Base-by-base conservation (phyloP, 2,888 invertebrate genomes). In the Tiliacea citrago region DNA sequence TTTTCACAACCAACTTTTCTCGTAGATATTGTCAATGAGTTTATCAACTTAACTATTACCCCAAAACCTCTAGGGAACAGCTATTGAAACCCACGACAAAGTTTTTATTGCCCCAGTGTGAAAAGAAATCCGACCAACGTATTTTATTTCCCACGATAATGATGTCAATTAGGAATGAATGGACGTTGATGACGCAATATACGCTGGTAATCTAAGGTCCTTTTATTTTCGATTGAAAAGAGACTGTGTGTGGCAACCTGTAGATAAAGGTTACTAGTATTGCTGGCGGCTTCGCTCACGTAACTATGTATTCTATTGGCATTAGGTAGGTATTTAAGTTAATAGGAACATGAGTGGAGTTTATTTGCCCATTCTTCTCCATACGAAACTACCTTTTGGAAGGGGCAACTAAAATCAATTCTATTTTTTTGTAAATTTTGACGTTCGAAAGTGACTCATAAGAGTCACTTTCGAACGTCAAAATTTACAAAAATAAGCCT, bases 131-230 rank as follows among this genome's bases (percentile, higher is more conserved):
- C n/a, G 24, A 65, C 68, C 21, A 45, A 61, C 67, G 49, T 73
- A 61, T 68, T 73, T 73, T 51, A 60, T 68, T 57, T 39, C 21
- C 2, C 10, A 35, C 29, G 13, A n/a, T 77, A 82, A 82, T 78
- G 69, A 47, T 18, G 65, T 66, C 61, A 7, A 66, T 78, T 83
- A 62, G 12, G 57, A 51, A 21, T 51, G 21, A 68, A 73, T 66
- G 29, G 60, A n/a, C 55, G n/a, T 60, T 73, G 53, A 68, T 73
- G 73, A 68, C 55, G 35, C 81, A 55, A 60, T 57, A 47, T 51
- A 72, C 55, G 18, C 57, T 45, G 18, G 42, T 29, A 61, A 60
- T 68, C 47, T 57, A 45, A 12, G 51, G 24, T 18, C 10, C 24
- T 18, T 75, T 67, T 42, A 47, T 49, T 67, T 61, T 61, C 5